These are phyloP conservation scores for Rhopilema esculentum DNA, from an alignment of 30 jellyfish, hydroid and myxozoan species.

Conservation along the genomic window DNA sequence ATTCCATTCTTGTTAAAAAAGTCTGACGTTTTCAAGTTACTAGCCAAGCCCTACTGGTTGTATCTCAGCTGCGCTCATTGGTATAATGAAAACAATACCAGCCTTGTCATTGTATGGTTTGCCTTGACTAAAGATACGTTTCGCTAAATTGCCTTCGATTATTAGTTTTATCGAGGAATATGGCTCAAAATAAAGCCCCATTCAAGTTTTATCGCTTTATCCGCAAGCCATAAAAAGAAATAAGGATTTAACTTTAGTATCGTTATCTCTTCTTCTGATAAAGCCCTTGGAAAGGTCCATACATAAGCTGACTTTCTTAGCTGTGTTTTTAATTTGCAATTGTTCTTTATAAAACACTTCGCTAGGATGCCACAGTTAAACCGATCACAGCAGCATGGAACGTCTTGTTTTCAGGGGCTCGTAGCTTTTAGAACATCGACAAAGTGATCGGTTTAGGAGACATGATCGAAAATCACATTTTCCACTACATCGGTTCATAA, in stretches of 20 bases:
- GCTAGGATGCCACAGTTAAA: not conserved
- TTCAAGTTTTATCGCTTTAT: not conserved
- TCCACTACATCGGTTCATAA: too few relatives aligned
- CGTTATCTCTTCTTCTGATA: not conserved
- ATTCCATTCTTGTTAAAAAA: too few relatives aligned
- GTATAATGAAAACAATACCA: too few relatives aligned
- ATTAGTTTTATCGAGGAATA: not conserved
- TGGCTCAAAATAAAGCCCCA: not conserved
- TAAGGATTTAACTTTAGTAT: not conserved
- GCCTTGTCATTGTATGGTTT: not conserved
- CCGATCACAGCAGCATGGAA: too few relatives aligned
- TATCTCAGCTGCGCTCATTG: not conserved
- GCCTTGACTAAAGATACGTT: not conserved
- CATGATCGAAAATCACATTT: too few relatives aligned
- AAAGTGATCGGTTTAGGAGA: too few relatives aligned
- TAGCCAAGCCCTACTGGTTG: too few relatives aligned
- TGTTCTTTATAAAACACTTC: not conserved
- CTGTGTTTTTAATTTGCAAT: not conserved
- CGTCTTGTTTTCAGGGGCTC: too few relatives aligned
- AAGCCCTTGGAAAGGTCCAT: not conserved
- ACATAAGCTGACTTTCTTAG: not conserved
- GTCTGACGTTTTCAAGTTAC: too few relatives aligned
- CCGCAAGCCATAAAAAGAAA: not conserved
- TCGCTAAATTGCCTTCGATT: not conserved
- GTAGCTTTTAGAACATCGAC: too few relatives aligned